These are phyloP conservation scores for Menura novaehollandiae DNA, from an alignment of 2,113 vertebrate species.

Conservation along the genomic window DNA sequence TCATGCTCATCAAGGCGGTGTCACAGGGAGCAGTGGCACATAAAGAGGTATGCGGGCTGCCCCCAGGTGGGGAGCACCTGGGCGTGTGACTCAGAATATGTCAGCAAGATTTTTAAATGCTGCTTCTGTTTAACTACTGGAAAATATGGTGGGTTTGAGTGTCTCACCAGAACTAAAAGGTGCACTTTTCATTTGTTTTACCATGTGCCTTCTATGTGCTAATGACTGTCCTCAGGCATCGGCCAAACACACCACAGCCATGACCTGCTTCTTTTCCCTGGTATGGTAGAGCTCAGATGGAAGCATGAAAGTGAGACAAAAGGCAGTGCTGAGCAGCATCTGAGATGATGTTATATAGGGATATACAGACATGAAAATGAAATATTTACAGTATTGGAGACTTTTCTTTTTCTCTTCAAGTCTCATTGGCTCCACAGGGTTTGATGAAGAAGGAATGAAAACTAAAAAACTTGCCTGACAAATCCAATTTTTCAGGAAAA, in stretches of 20 bases:
- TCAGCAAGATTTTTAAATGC: background rate
- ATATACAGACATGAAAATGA: background rate
- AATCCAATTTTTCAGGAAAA: background rate
- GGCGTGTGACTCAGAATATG: rapidly evolving
- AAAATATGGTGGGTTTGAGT: background rate
- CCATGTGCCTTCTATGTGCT: background rate
- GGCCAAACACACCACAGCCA: background rate
- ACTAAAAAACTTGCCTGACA: background rate
- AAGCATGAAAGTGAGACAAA: background rate
- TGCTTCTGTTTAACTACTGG: background rate
- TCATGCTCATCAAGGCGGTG: background rate
- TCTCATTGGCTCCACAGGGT: background rate
- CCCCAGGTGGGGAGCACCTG: background rate
- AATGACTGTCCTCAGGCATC: background rate
- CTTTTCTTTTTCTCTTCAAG: background rate
- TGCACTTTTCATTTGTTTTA: conserved; percentile 24
- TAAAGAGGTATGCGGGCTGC: conserved; percentile 53
- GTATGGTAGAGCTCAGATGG: background rate
- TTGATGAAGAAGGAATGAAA: background rate
- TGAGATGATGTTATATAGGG: too few relatives aligned
- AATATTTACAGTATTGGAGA: background rate
- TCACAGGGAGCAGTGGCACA: background rate
- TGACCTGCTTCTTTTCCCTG: background rate
- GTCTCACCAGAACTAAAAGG: background rate
- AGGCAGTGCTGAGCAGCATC: background rate